These are phyloP conservation scores for Branchipolynoe longqiensis DNA, from an alignment of 2,888 invertebrate genomes.

Conservation along the genomic window DNA sequence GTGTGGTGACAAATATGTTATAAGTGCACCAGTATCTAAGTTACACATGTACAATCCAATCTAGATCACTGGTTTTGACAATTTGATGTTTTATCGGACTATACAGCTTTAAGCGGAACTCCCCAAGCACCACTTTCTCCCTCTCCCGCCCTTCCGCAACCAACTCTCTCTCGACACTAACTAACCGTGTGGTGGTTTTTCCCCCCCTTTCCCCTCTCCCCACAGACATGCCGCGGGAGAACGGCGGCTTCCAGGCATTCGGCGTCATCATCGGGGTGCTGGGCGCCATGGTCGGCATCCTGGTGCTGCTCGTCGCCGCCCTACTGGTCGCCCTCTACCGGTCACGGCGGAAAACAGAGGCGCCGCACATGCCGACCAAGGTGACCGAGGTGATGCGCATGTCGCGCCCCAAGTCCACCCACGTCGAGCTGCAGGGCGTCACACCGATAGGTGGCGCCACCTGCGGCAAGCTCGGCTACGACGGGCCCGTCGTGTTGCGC, in stretches of 20 bases:
- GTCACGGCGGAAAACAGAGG: constrained; percentile 43
- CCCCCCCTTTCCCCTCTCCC: no score
- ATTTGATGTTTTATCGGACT: no score
- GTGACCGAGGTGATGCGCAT: constrained; percentile 37
- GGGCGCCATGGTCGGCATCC: not conserved
- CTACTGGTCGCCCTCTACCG: constrained; percentile 24
- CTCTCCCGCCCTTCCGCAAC: no score
- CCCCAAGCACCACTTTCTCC: no score
- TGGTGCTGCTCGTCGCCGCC: not conserved
- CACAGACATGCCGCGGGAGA: constrained; percentile 15
- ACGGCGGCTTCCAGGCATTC: not conserved
- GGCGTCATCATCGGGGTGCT: constrained; percentile 28
- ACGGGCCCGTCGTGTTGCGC: constrained; percentile 23
- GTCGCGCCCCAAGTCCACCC: constrained; percentile 57
- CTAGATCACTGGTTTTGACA: no score
- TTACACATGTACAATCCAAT: no score
- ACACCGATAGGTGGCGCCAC: constrained; percentile 42
- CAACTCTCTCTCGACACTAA: no score
- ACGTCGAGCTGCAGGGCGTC: constrained; percentile 59
- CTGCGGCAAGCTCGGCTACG: not conserved
- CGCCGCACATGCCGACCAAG: not conserved
- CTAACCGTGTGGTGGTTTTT: no score
- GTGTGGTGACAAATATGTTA: no score
- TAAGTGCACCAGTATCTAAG: no score
- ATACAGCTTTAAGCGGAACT: no score